Conservation (phyloP, 1,140 invertebrate genomes). For the Megathymus violae region DNA sequence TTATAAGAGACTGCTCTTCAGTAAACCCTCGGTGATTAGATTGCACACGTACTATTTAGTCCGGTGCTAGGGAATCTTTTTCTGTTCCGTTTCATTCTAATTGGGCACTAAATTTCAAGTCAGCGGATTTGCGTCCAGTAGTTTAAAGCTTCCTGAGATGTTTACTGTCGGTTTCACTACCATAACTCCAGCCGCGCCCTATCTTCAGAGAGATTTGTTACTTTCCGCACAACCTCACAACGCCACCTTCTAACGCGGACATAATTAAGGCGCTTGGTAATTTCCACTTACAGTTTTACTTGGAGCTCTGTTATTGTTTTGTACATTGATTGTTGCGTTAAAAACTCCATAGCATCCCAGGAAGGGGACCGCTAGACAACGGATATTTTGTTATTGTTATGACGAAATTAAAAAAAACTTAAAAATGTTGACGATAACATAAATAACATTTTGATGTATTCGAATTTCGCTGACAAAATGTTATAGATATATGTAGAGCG, state of each 20-base stretch:
- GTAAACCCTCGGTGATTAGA: neutral
- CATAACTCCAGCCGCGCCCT: slow-evolving; percentile 23
- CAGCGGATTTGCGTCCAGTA: slow-evolving; percentile 30
- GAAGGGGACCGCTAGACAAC: no score
- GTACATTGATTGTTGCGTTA: neutral
- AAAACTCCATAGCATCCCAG: no score
- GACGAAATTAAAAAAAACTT: no score
- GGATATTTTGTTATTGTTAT: no score
- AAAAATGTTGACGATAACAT: no score
- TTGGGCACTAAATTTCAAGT: slow-evolving; percentile 27
- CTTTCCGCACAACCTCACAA: slow-evolving; percentile 24
- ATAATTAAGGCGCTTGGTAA: slow-evolving; percentile 45
- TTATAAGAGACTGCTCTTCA: neutral
- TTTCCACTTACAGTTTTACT: slow-evolving; percentile 34
- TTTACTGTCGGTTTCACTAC: slow-evolving; percentile 32
- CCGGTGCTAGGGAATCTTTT: slow-evolving; percentile 8
- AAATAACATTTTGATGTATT: no score
- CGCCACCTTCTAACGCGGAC: slow-evolving; percentile 31
- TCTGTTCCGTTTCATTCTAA: slow-evolving; percentile 16
- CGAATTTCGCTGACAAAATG: no score
- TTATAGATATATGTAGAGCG: no score
- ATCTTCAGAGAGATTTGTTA: slow-evolving; percentile 37
- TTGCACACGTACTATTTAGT: neutral
- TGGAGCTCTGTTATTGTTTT: slow-evolving; percentile 4
- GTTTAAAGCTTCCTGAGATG: slow-evolving; percentile 29